Conservation (phyloP, 2,113 vertebrate genomes). For the Channa argus region DNA sequence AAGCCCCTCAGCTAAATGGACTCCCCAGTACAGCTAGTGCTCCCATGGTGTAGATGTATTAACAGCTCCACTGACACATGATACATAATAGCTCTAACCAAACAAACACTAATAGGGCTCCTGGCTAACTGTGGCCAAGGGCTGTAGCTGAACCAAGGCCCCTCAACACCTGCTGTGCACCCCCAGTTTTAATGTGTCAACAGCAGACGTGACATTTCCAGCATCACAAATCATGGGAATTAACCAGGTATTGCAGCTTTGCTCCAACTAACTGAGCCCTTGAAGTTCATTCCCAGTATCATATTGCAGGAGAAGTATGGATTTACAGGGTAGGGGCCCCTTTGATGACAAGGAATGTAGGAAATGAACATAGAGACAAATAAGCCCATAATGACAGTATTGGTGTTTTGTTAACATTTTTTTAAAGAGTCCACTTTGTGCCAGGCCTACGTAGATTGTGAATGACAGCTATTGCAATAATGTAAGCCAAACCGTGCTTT, state of each 20-base stretch:
- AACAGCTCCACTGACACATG: slow-evolving; percentile 62
- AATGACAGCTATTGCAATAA: no score
- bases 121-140: slow-evolving; percentile 40
- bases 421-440: no score
- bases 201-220: slow-evolving; percentile 29
- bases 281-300: slow-evolving; percentile 16
- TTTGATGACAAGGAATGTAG: neutral
- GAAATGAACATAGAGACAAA: neutral
- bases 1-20: slow-evolving; percentile 68
- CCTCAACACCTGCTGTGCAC: slow-evolving; percentile 34
- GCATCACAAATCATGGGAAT: slow-evolving; percentile 29
- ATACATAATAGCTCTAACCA: slow-evolving; percentile 61
- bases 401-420: no score
- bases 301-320: slow-evolving; percentile 1
- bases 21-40: slow-evolving; percentile 42
- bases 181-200: slow-evolving; percentile 44
- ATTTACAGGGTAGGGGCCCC: slow-evolving; percentile 1
- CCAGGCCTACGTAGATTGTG: no score
- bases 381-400: no score
- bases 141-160: slow-evolving; percentile 25
- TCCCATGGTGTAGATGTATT: slow-evolving; percentile 68
- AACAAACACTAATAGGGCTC: slow-evolving; percentile 53
- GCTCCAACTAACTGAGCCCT: neutral
- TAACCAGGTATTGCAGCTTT: slow-evolving; percentile 25
- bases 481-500: no score